Conservation (phyloP, 2,888 invertebrate genomes). For the Torymus auratus region DNA sequence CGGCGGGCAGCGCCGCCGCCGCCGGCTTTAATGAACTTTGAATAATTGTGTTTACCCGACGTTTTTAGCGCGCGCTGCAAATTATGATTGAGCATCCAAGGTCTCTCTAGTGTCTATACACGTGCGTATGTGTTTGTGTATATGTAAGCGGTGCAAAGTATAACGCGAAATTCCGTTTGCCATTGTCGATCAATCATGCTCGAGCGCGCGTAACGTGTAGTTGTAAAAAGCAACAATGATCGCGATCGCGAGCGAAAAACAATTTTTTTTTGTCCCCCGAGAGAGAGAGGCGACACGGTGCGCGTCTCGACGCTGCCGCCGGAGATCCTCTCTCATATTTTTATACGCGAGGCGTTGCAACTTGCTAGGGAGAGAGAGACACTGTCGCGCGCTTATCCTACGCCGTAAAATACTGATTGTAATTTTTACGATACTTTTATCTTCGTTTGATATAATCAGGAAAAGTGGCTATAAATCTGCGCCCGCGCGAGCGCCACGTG, state of each 20-base stretch:
- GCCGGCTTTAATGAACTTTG: conserved; percentile 58
- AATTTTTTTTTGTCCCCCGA: background rate
- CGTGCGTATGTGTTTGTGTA: too few relatives aligned
- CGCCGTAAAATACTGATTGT: conserved; percentile 52
- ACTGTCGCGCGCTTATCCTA: conserved; percentile 34
- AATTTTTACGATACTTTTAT: conserved; percentile 58
- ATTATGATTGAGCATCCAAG: conserved; percentile 57
- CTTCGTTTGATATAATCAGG: conserved; percentile 53
- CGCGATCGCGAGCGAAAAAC: background rate
- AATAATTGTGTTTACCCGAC: conserved; percentile 59
- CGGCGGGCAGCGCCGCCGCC: too few relatives aligned
- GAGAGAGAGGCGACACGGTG: background rate
- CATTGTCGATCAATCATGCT: conserved; percentile 45
- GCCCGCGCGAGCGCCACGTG: background rate
- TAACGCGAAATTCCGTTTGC: conserved; percentile 32
- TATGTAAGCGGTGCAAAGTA: background rate
- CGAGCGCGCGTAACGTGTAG: conserved; percentile 3
- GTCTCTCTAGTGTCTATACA: conserved; percentile 19
- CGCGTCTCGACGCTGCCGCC: background rate
- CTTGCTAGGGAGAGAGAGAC: background rate
- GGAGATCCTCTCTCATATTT: conserved; percentile 32
- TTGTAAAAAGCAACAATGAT: conserved; percentile 16
- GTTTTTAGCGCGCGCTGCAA: conserved; percentile 57
- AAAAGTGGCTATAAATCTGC: conserved; percentile 55
- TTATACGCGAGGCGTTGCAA: conserved; percentile 14